Percentiles rank a stretch among this genome's conserved stretches.
Evolutionary conservation across 1,140 invertebrate genomes (phyloP).

Genomic region (Stegodyphus mimosarum): DNA sequence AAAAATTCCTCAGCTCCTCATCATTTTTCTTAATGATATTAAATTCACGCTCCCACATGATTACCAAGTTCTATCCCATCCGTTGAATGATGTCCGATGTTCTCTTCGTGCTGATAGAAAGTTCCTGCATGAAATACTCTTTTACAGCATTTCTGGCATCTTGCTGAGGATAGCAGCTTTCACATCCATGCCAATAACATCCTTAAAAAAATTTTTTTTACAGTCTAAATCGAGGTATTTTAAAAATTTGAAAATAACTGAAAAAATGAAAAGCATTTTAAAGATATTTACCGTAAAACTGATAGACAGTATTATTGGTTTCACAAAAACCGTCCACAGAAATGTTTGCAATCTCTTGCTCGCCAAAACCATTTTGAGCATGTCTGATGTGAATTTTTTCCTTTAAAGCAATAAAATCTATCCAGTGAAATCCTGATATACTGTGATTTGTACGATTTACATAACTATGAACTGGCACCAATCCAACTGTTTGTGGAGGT

Average conservation of each 20-base stretch:
- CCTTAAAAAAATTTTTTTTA: background rate
- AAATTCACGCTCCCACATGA: constrained; percentile 1
- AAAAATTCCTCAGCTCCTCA: background rate
- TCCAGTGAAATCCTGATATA: constrained; percentile 19
- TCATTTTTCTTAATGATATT: background rate
- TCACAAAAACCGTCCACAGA: background rate
- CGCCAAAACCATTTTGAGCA: constrained; percentile 30
- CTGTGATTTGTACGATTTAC: constrained; percentile 12
- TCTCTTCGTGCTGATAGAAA: background rate
- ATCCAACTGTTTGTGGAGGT: constrained; percentile 33
- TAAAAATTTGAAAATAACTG: too few relatives aligned
- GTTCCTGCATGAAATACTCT: background rate
- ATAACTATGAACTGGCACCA: constrained; percentile 46
- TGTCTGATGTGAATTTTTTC: constrained; percentile 29
- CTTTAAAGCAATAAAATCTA: constrained; percentile 22
- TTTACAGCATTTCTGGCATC: background rate
- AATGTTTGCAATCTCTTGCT: background rate
- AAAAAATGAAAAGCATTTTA: background rate
- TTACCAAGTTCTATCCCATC: background rate
- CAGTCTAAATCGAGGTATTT: too few relatives aligned
- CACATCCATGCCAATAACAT: constrained; percentile 7
- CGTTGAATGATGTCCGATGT: background rate
- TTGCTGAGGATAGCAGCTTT: background rate
- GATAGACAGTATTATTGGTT: constrained; percentile 7
- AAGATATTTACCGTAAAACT: constrained; percentile 13